Evolutionary conservation across 2,888 invertebrate genomes (phyloP).

Genomic region (Pandemis heparana): DNA sequence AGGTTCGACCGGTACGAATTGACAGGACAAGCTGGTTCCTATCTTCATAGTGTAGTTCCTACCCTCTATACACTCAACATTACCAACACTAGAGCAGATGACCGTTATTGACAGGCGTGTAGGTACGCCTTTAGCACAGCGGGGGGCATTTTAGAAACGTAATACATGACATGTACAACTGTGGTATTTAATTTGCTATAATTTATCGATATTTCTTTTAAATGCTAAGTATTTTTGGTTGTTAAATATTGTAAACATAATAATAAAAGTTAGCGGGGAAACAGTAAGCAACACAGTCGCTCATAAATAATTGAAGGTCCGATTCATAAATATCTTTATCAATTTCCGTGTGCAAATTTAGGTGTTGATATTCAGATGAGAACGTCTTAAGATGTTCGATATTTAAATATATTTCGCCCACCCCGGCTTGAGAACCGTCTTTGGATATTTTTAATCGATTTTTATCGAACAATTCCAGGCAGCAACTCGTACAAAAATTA

Average conservation of each 20-base stretch:
- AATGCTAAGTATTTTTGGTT: not conserved
- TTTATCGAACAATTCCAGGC: not conserved
- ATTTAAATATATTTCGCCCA: slow-evolving; percentile 24
- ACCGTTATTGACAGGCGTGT: not conserved
- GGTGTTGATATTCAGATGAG: slow-evolving; percentile 39
- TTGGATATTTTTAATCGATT: not conserved
- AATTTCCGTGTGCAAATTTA: slow-evolving; percentile 35
- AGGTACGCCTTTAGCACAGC: slow-evolving; percentile 17
- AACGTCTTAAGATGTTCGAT: slow-evolving; percentile 15
- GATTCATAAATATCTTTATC: slow-evolving; percentile 27
- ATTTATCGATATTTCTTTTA: too few relatives aligned
- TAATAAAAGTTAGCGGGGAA: not conserved
- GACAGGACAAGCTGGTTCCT: slow-evolving; percentile 16
- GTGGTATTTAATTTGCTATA: too few relatives aligned
- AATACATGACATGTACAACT: too few relatives aligned
- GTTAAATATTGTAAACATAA: not conserved
- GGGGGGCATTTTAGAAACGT: slow-evolving; percentile 30
- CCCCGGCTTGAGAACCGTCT: slow-evolving; percentile 1
- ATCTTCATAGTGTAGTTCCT: too few relatives aligned
- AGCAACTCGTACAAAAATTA: too few relatives aligned
- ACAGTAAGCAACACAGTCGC: not conserved
- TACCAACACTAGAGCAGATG: not conserved
- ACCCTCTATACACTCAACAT: too few relatives aligned
- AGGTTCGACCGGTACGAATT: slow-evolving; percentile 19
- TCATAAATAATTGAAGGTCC: slow-evolving; percentile 12